Evolutionary conservation across 2,797 vertebrate species (phyloP).

Genomic region (Lutjanus campechanus): DNA sequence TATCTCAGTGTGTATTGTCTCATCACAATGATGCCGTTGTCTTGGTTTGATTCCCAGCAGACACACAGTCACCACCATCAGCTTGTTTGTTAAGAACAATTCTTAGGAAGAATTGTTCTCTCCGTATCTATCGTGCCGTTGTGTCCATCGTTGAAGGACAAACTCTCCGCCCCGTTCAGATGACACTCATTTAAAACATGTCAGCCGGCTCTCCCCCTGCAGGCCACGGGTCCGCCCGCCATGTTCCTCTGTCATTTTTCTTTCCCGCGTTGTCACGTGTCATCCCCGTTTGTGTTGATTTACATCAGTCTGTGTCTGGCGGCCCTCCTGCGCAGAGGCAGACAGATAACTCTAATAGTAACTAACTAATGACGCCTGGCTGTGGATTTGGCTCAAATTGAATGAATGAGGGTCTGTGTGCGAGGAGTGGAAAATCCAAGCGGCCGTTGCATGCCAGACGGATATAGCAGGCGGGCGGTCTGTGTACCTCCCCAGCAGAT

Average conservation of each 20-base stretch:
- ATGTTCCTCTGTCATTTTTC: slow-evolving; percentile 33
- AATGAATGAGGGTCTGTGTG: slow-evolving; percentile 56
- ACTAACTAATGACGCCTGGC: slow-evolving; percentile 54
- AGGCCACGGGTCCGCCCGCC: slow-evolving; percentile 31
- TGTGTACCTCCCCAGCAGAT: slow-evolving; percentile 43
- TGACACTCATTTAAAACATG: slow-evolving; percentile 64
- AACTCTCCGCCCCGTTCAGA: slow-evolving; percentile 53
- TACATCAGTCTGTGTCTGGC: slow-evolving; percentile 56
- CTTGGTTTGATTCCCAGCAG: not conserved
- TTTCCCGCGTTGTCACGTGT: slow-evolving; percentile 41
- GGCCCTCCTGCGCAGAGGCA: slow-evolving; percentile 23
- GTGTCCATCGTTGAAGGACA: slow-evolving; percentile 59
- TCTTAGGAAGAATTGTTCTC: slow-evolving; percentile 2
- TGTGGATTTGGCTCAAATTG: slow-evolving; percentile 48
- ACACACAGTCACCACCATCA: slow-evolving; percentile 6
- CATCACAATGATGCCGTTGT: slow-evolving; percentile 7
- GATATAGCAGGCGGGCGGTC: slow-evolving; percentile 47
- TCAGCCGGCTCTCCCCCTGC: slow-evolving; percentile 35
- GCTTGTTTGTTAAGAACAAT: not conserved
- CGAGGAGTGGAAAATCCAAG: slow-evolving; percentile 42
- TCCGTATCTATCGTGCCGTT: not conserved
- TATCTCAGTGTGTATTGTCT: slow-evolving; percentile 2
- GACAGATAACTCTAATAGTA: slow-evolving; percentile 46
- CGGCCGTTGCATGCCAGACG: slow-evolving; percentile 39
- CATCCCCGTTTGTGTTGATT: slow-evolving; percentile 63